Evolutionary conservation across 2,797 vertebrate genomes (phyloP).

Genomic region (Notolabrus celidotus): DNA sequence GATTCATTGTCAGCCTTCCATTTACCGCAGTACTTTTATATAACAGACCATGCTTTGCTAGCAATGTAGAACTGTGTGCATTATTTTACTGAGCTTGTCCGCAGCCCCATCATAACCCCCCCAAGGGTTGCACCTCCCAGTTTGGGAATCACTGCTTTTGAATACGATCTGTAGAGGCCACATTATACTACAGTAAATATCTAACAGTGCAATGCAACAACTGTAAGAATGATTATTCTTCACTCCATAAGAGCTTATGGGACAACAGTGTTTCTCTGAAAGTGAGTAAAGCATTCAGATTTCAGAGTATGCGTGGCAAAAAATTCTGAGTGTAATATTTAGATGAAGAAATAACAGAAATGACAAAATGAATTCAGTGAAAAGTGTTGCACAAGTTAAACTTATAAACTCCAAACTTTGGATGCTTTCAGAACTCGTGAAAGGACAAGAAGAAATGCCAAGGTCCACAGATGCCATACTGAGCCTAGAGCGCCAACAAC

Average conservation of each 20-base stretch:
- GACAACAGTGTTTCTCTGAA: background rate
- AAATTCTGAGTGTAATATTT: background rate
- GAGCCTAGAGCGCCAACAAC: conserved; percentile 43
- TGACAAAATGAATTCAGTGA: background rate
- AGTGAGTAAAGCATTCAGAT: too few relatives aligned
- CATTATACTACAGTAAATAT: background rate
- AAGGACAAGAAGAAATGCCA: conserved; percentile 50
- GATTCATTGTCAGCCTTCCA: too few relatives aligned
- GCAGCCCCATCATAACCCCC: too few relatives aligned
- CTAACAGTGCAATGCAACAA: background rate
- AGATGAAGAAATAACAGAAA: conserved; percentile 17
- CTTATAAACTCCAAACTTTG: conserved; percentile 28
- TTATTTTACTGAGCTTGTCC: too few relatives aligned
- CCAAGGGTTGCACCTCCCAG: too few relatives aligned
- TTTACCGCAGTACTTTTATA: too few relatives aligned
- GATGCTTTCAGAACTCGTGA: conserved; percentile 19
- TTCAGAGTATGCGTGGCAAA: background rate
- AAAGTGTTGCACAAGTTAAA: conserved; percentile 7
- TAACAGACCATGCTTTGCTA: too few relatives aligned
- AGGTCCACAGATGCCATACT: conserved; percentile 53
- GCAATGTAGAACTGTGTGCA: too few relatives aligned
- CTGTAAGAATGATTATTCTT: background rate
- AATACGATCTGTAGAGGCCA: too few relatives aligned
- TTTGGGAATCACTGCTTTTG: too few relatives aligned
- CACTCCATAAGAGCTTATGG: background rate